phyloP scores from a whole-genome alignment of 1,140 invertebrate species.

The Drosophila teissieri region DNA sequence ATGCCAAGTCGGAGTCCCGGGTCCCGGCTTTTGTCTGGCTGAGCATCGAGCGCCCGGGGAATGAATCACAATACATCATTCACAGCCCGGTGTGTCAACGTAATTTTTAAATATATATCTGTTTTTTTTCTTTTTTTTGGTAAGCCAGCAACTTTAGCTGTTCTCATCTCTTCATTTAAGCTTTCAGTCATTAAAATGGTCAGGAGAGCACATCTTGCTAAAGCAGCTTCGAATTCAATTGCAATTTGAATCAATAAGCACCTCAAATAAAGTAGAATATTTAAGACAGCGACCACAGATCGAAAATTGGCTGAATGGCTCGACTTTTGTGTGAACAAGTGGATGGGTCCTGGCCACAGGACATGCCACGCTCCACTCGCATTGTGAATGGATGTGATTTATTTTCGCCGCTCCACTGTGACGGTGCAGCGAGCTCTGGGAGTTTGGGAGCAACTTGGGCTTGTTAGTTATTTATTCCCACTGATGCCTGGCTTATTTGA shows the following conservation, averaged over 20 bases:
- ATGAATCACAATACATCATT: conserved; percentile 51
- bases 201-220: not conserved
- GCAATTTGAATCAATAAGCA: conserved; percentile 41
- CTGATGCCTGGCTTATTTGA: conserved; percentile 80
- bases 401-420: conserved; percentile 40
- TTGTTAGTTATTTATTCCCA: conserved; percentile 74
- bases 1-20: conserved; percentile 30
- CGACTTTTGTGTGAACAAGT: not conserved
- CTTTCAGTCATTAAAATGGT: conserved; percentile 18
- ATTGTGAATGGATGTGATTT: conserved; percentile 68
- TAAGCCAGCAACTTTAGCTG: conserved; percentile 22
- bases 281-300: conserved; percentile 9
- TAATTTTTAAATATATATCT: conserved; percentile 45
- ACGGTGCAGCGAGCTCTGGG: conserved; percentile 27
- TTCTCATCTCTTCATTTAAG: conserved; percentile 30
- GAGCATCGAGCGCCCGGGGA: conserved; percentile 2
- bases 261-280: conserved; percentile 29
- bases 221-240: conserved; percentile 21
- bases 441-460: conserved; percentile 50
- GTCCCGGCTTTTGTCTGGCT: conserved; percentile 38
- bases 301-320: conserved; percentile 13
- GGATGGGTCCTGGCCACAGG: conserved; percentile 48
- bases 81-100: conserved; percentile 51
- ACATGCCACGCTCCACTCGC: conserved; percentile 40
- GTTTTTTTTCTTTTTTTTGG: conserved; percentile 10